Evolutionary conservation across 2,113 vertebrate genomes (phyloP), one percentile per base, ranked within the genome.

Genomic region (Bufo gargarizans): DNA sequence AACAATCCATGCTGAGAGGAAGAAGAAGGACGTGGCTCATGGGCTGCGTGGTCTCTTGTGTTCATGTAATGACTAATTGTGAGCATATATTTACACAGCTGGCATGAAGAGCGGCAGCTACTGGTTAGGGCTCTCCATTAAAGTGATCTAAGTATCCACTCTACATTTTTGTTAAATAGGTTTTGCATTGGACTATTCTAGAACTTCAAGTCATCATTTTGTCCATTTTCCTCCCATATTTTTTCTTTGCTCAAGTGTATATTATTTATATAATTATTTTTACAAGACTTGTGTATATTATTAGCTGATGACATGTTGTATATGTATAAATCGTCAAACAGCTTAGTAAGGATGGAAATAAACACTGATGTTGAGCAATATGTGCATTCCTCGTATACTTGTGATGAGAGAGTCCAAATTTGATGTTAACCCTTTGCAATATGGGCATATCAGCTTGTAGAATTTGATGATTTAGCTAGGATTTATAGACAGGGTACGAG

Each of bases 241-340:
- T 9, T 76, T 16, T 83, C 59, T 83, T 22, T 83, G n/a, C 53
- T 20, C 50, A 77, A 56, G 16, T 43, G 45, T 56, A 5, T 47
- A 14, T 43, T 65, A 88, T 88, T 88, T 77, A 82, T 17, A 78
- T 33, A 12, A 63, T 82, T 33, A 76, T n/a, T 83, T 77, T 13
- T 63, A 65, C 80, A 88, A 43, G 56, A 17, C 33, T 6, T n/a
- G 47, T 61, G 56, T 49, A 82, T 88, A 83, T 88, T 83, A 65
- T n/a, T 5, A 74, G 86, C 77, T 81, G 77, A 65, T 61, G 79
- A 88, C 69, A 88, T 17, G 56, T 17, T 88, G 86, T 88, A 77
- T 88, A 83, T 88, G 71, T 83, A 77, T 83, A 76, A 63, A 83
- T 77, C 80, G 77, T 45, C 82, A 82, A 14, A 77, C 49, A 33